Conservation (phyloP, 1,140 invertebrate genomes). For the Antheraea mylitta region DNA sequence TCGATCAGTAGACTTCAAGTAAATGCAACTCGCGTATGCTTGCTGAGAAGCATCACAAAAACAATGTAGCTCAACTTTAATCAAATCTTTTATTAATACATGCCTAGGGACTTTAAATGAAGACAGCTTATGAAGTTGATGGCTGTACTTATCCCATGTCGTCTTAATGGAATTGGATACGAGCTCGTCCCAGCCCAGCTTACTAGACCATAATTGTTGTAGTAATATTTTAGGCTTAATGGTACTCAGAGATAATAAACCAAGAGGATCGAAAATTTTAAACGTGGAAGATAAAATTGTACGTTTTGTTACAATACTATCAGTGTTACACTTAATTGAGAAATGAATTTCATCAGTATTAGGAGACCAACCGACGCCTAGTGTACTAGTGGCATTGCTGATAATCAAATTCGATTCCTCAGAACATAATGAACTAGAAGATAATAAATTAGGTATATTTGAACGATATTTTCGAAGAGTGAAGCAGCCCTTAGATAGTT, state of each 20-base stretch:
- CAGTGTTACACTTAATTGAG: neutral
- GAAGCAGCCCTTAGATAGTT: conserved; percentile 21
- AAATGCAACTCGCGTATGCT: conserved; percentile 23
- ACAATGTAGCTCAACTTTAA: conserved; percentile 23
- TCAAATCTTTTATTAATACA: conserved; percentile 14
- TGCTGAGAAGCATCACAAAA: conserved; percentile 27
- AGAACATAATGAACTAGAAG: neutral
- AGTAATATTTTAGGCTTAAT: conserved; percentile 38
- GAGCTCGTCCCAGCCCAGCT: neutral
- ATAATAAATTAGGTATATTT: conserved; percentile 6
- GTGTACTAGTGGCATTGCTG: conserved; percentile 15
- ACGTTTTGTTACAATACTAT: conserved; percentile 25
- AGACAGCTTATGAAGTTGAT: neutral
- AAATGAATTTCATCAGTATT: conserved; percentile 23
- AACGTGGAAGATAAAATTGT: conserved; percentile 28
- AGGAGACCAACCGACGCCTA: conserved; percentile 30
- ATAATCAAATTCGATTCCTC: conserved; percentile 24
- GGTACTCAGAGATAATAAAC: conserved; percentile 29
- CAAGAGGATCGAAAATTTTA: conserved; percentile 37
- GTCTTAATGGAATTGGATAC: neutral
- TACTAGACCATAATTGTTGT: neutral
- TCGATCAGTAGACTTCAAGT: conserved; percentile 19
- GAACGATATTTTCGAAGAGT: conserved; percentile 25
- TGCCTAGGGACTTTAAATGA: conserved; percentile 13
- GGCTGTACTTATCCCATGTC: neutral